Evolutionary conservation across 1,140 invertebrate species (phyloP), one percentile per base, ranked within the genome.

Genomic region (Macrosteles quadrilineatus): DNA sequence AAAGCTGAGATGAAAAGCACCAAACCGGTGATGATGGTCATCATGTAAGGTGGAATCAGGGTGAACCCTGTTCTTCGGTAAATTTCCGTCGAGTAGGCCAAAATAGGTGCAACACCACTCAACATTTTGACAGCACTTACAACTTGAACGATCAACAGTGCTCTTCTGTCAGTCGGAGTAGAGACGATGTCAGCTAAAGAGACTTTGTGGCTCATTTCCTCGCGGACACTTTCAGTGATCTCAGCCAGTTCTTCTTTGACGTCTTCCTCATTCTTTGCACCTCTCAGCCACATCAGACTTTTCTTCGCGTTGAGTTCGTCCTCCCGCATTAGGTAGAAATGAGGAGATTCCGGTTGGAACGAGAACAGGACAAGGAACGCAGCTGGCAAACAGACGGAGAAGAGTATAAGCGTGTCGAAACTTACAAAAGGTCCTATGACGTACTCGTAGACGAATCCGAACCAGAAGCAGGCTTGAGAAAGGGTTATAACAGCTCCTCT

Each of bases 301-400:
- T 82, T 75, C 0, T 86, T 77, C 0, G 92, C 93, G 1, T 87
- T 86, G 6, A 85, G 79, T 47, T 83, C 83, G 29, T 85, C 82
- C 76, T 85, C 83, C 75, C 85, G 85, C 2, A 80, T 79, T 0
- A 92, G 80, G 32, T 89, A 81, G 71, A 85, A 92, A 67, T 87
- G 88, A 0, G 94, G 94, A 40, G 91, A 90, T 77, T 96, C 94
- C 0, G 94, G 93, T 82, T 94, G 89, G 50, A 87, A 86, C 6
- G 86, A 64, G 81, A 91, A 90, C 73, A 89, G 87, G 0, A 85
- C 68, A 0, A 91, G 74, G 78, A 93, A 90, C 0, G 87, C 40
- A 0, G 87, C 74, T 0, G 88, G 88, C 43, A 90, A 75, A 0
- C 81, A 78, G 1, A 87, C 80, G 71, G 88, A 89, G 0, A 85